Base-by-base conservation (phyloP, 1,140 invertebrate species). In the Pinna nobilis region DNA sequence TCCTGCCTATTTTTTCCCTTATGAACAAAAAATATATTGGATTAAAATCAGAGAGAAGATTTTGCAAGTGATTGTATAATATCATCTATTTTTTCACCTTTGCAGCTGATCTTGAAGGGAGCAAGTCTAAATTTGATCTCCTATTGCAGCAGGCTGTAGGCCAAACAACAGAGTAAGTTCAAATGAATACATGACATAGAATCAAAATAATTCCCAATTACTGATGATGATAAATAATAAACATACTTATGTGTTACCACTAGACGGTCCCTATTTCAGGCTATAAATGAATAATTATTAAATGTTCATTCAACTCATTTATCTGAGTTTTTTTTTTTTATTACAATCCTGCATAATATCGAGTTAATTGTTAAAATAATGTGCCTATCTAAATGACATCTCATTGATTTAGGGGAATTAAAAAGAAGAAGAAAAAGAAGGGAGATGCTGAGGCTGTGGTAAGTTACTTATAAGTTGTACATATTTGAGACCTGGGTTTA, bases 61-160 rank as follows among this genome's bases (percentile, higher is more conserved):
- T 18, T 63, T 18, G 11, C 3, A 13, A 39, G 23, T 51, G 13
- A 9, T 20, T 65, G 32, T 66, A 55, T 41, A 50, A 44, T 61
- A 9, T n/a, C 13, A 37, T 23, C 7, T 60, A 20, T n/a, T 49
- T 33, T 50, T 49, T 63, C 28, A n/a, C 18, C 50, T 77, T 60
- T 78, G 49, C 65, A 70, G 74, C 70, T 59, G 68, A 73, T 33
- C 65, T 74, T 53, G 74, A 79, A 70, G 57, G 50, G 18, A 74
- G 66, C 30, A 74, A 66, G 55, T 79, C 81, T 53, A 79, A 82
- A 53, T 71, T 84, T 51, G 80, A 86, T 74, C 50, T 81, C 53
- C 47, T 86, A 3, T 64, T 86, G 15, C 78, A 86, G 37, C 84
- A 86, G 67, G 84, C 84, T 60, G 82, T 86, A n/a, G 77, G 66